A percentile compares a stretch with the other conserved stretches of the same genome.
Conservation (phyloP, 2,797 vertebrate genomes). For the Sebastes steindachneri region DNA sequence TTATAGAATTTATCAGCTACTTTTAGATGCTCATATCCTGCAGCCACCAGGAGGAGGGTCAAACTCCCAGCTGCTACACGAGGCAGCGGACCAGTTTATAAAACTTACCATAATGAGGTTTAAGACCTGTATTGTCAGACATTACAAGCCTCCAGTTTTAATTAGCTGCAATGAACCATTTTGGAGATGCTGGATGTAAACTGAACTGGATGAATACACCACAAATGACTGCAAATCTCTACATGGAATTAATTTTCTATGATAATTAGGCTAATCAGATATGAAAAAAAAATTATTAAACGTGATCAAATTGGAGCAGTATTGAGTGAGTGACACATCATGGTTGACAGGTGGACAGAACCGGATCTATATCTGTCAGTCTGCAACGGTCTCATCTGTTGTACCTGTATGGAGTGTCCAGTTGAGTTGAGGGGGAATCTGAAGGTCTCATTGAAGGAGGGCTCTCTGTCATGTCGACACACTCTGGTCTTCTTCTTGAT, state of each 20-base stretch:
- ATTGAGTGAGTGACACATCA: not conserved
- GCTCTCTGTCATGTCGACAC: slow-evolving; percentile 96
- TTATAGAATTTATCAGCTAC: not conserved
- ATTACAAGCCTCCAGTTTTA: not conserved
- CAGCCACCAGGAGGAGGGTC: not conserved
- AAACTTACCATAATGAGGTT: not conserved
- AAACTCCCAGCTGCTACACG: not conserved
- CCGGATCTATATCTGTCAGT: not conserved
- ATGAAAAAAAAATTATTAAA: not conserved
- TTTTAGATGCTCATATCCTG: not conserved
- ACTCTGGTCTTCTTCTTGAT: slow-evolving; percentile 99
- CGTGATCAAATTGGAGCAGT: not conserved
- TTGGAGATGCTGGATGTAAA: not conserved
- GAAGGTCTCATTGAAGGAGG: slow-evolving; percentile 98
- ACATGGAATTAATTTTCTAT: not conserved
- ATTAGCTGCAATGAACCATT: slow-evolving; percentile 1
- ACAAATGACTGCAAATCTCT: not conserved
- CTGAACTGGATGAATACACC: not conserved
- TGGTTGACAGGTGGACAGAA: not conserved
- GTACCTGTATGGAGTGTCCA: slow-evolving; percentile 97
- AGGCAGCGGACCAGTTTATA: not conserved
- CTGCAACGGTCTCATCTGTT: not conserved
- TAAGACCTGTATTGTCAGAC: not conserved
- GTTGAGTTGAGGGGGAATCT: slow-evolving; percentile 94
- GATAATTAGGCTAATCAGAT: not conserved